Evolutionary conservation across 2,888 invertebrate species (phyloP).

Genomic region (Thecocarcelia acutangulata): DNA sequence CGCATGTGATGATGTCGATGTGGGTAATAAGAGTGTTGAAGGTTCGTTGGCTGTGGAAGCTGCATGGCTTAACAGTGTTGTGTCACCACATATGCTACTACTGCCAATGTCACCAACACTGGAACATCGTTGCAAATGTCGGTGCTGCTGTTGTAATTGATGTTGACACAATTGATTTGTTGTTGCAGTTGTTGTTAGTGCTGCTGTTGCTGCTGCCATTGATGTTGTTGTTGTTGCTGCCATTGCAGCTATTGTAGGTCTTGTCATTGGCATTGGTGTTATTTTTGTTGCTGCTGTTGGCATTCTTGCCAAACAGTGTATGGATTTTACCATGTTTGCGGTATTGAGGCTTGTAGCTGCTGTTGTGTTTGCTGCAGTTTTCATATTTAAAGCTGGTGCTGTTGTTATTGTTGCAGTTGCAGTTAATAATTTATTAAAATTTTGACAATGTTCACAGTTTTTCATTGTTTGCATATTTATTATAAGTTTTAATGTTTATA

Average conservation of each 20-base stretch:
- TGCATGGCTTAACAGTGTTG: conserved; percentile 77
- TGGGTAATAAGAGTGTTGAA: conserved; percentile 75
- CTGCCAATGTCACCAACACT: conserved; percentile 79
- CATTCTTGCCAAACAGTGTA: conserved; percentile 32
- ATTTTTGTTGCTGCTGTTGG: conserved; percentile 19
- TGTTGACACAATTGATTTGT: conserved; percentile 69
- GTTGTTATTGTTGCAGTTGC: conserved; percentile 31
- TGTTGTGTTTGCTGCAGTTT: conserved; percentile 28
- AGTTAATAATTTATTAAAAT: conserved; percentile 36
- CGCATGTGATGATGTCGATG: conserved; percentile 47
- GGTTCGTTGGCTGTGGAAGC: conserved; percentile 72
- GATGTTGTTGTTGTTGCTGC: conserved; percentile 57
- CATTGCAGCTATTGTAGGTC: conserved; percentile 2
- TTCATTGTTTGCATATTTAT: conserved; percentile 55
- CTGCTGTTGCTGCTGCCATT: conserved; percentile 39
- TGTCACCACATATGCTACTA: conserved; percentile 77
- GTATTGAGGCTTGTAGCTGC: conserved; percentile 31
- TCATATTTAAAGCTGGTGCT: conserved; percentile 35
- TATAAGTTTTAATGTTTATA: neutral
- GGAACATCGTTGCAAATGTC: conserved; percentile 77
- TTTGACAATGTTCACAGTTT: conserved; percentile 66
- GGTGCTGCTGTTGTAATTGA: conserved; percentile 69
- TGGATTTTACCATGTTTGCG: conserved; percentile 49
- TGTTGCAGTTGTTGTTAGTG: conserved; percentile 55
- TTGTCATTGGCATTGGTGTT: conserved; percentile 23